Conservation (phyloP, 2,113 vertebrate genomes). For the Tichodroma muraria region DNA sequence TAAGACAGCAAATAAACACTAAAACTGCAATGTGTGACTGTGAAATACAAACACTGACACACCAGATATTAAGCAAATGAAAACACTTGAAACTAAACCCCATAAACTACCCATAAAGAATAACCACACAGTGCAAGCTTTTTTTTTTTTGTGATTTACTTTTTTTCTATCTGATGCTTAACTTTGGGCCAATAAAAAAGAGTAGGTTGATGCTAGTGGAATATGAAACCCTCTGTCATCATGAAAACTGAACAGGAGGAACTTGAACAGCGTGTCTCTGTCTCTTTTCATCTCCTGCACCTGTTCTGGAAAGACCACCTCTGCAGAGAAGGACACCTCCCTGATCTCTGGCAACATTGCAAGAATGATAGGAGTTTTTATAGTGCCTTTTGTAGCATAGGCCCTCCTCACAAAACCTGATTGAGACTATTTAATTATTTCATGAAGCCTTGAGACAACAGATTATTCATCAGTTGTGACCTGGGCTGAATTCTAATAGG, state of each 20-base stretch:
- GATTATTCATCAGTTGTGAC: not conserved
- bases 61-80: not conserved
- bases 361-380: not conserved
- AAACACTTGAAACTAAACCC: not conserved
- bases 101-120: not conserved
- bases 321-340: not conserved
- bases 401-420: not conserved
- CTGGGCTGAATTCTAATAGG: not conserved
- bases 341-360: not conserved
- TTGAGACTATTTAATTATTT: not conserved
- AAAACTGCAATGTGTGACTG: not conserved
- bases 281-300: not conserved
- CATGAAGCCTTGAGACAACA: not conserved
- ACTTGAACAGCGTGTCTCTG: not conserved
- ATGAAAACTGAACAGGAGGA: not conserved
- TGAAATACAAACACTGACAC: not conserved
- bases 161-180: not conserved
- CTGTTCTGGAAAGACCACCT: slow-evolving; percentile 5
- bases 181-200: not conserved
- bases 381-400: not conserved
- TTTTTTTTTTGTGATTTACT: not conserved
- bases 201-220: not conserved
- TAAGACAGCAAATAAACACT: not conserved
- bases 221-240: not conserved
- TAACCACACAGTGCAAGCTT: not conserved